Evolutionary conservation across 2,888 invertebrate genomes (phyloP), one percentile per base, ranked within the genome.

Genomic region (Drosophila silvestris): DNA sequence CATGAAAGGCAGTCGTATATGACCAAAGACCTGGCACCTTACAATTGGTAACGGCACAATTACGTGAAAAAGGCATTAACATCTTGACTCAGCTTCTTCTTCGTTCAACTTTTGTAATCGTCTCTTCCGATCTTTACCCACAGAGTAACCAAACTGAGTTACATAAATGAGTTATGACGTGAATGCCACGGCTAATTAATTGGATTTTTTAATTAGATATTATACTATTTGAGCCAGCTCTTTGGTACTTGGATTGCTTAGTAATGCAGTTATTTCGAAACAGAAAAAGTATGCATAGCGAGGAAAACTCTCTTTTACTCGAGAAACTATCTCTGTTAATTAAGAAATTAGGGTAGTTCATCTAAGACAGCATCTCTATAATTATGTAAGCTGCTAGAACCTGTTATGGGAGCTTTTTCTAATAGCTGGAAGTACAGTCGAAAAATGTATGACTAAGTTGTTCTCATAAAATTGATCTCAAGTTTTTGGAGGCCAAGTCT

Each of bases 1-100:
- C 9, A 47, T 47, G 52, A 77, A 71, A 74, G 61, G 65, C 70
- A n/a, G 33, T 0, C 22, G 4, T 14, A 35, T 44, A 47, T 72
- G 70, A 61, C 52, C 56, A 33, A 41, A 37, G 69, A 70, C 16
- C 47, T 69, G 77, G 32, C 77, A 77, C 74, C 81, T 54, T 57
- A 77, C 81, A 82, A 81, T 81, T 83, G 83, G 66, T 79, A 79
- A 72, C 79, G 82, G 62, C 44, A 70, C 81, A 80, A 80, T 68
- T 82, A 70, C 68, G 66, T 74, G 69, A 52, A 77, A 69, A 66
- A 44, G 32, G 16, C 77, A 69, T 77, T 81, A 77, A 79, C 72
- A 69, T 71, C 64, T 62, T n/a, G 32, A 30, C 41, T 61, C 47
- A 26, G 7, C 35, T 50, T 33, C 37, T 72, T 33, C 57, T 9